A percentile compares a stretch with the other conserved stretches of the same genome.
Conservation (phyloP, 2,888 invertebrate genomes). For the Bembecia ichneumoniformis region DNA sequence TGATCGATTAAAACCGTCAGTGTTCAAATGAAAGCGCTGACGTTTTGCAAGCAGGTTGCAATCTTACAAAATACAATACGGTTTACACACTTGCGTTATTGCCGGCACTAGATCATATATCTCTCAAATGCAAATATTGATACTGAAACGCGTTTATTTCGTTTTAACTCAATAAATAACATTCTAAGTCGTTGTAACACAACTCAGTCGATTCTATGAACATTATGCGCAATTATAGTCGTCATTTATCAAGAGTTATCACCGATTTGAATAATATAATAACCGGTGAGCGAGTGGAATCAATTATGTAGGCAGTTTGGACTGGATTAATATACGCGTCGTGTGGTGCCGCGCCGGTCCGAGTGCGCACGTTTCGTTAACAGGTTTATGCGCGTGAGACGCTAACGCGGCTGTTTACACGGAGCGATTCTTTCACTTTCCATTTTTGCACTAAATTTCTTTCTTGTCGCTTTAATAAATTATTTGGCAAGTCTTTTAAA, state of each 20-base stretch:
- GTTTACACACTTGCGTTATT: neutral
- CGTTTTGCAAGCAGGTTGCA: conserved; percentile 5
- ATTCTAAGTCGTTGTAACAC: conserved; percentile 8
- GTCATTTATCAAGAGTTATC: conserved; percentile 40
- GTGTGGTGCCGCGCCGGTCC: conserved; percentile 18
- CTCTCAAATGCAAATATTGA: conserved; percentile 20
- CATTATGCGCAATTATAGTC: conserved; percentile 39
- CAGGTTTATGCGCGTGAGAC: conserved; percentile 11
- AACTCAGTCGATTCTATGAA: conserved; percentile 11
- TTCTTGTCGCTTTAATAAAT: too few species aligned
- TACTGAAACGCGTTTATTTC: conserved; percentile 11
- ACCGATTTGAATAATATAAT: conserved; percentile 32
- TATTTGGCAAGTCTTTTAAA: too few species aligned
- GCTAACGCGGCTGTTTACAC: conserved; percentile 9
- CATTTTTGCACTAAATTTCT: conserved; percentile 2
- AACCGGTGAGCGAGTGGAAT: conserved; percentile 17
- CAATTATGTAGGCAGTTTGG: conserved; percentile 20
- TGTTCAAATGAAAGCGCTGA: neutral
- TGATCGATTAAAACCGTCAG: too few species aligned
- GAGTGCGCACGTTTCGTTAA: conserved; percentile 7
- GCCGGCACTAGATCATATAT: neutral
- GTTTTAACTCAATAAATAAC: conserved; percentile 8
- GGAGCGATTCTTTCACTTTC: conserved; percentile 12
- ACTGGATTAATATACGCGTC: conserved; percentile 18
- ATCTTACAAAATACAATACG: conserved; percentile 2